Base-by-base conservation (phyloP, 2,797 vertebrate species). In the Macropus fuliginosus region DNA sequence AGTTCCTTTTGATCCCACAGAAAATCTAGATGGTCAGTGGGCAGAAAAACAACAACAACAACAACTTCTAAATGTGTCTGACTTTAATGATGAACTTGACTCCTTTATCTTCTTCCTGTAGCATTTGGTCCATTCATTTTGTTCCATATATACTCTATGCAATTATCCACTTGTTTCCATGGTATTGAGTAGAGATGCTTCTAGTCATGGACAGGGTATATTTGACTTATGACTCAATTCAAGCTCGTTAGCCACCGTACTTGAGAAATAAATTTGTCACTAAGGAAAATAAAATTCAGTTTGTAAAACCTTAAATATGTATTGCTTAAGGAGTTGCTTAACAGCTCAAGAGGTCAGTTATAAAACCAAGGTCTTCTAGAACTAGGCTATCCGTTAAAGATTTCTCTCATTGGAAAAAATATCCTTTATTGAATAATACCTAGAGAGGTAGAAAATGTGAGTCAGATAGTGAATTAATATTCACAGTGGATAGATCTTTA, bases 211-310 rank as follows among this genome's bases (percentile, higher is more conserved):
- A 93, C 0, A 57, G 21, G 55, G 74, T 91, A 14, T 59, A 46
- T 95, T 96, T 92, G 92, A 89, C 55, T 54, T 4, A 59, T 91
- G 91, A 56, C 57, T 74, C 91, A 91, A 91, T 91, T 91, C 92
- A 91, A 92, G 92, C 34, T 95, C 74, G 96, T 93, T 59, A 91
- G 92, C 95, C 28, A 92, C 21, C 31, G 90, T 21, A 54, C 28
- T 81, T 94, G 93, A 92, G 40, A 92, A 93, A 94, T 54, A 92
- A 59, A 74, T 94, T 91, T 93, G 59, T 96, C 21, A 95, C 5
- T 13, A 54, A 87, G 92, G 54, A 95, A 94, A 95, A 96, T 93
- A 87, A 28, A 91, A 94, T 62, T 81, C 54, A 62, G 31, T 94
- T 81, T 96, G 87, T 16, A 24, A 91, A 91, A 50, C 0, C n/a